Conservation (phyloP, 2,888 invertebrate species). For the Cataglyphis livida region DNA sequence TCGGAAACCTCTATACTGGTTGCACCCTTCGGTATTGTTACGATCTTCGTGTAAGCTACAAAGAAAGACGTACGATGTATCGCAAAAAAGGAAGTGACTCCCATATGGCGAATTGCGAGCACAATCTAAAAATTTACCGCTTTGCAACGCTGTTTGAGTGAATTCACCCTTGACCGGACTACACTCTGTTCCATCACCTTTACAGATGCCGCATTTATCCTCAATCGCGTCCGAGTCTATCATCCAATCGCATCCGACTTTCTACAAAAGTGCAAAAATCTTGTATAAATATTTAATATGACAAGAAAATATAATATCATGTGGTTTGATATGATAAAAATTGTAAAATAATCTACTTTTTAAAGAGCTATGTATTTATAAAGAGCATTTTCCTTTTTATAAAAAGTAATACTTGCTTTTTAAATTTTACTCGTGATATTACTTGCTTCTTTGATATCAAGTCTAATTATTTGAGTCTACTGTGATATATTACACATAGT, state of each 20-base stretch:
- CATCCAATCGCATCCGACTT: slow-evolving; percentile 96
- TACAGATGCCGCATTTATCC: slow-evolving; percentile 95
- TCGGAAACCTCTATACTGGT: slow-evolving; percentile 93
- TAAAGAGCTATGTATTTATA: background rate
- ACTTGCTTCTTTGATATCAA: background rate
- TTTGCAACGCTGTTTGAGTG: background rate
- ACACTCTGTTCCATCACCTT: slow-evolving; percentile 94
- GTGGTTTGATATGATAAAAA: background rate
- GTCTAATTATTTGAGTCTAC: background rate
- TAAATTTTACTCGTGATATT: background rate
- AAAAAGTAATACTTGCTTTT: background rate
- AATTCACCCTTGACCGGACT: slow-evolving; percentile 89
- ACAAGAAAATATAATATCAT: background rate
- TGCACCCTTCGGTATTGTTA: slow-evolving; percentile 91
- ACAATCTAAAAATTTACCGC: slow-evolving; percentile 33
- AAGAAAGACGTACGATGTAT: slow-evolving; percentile 25
- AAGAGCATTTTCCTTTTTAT: background rate
- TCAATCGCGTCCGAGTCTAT: slow-evolving; percentile 93
- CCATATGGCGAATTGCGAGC: background rate
- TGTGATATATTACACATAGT: background rate
- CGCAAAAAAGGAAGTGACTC: slow-evolving; percentile 13
- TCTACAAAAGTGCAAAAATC: slow-evolving; percentile 88
- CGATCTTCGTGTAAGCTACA: slow-evolving; percentile 88
- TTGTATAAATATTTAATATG: background rate
- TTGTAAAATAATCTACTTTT: background rate